A percentile compares a stretch with the other conserved stretches of the same genome.
These are phyloP conservation scores for Zelleria hepariella DNA, from an alignment of 2,888 invertebrate genomes.

Conservation along the genomic window DNA sequence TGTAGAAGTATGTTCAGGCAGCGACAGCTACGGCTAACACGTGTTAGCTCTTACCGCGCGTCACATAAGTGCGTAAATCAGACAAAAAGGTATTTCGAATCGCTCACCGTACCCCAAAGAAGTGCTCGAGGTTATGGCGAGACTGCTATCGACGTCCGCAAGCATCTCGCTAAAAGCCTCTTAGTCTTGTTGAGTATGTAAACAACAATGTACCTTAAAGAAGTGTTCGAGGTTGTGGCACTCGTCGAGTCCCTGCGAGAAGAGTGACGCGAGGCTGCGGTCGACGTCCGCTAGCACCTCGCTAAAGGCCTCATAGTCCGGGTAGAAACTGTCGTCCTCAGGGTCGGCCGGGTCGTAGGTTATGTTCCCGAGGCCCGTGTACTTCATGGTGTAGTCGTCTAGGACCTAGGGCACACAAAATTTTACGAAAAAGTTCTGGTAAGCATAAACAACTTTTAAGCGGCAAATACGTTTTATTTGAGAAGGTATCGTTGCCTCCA, in stretches of 20 bases:
- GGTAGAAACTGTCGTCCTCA: conserved; percentile 75
- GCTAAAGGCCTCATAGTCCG: conserved; percentile 76
- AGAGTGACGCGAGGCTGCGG: conserved; percentile 82
- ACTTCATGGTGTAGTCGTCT: conserved; percentile 45
- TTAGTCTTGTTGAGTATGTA: no score
- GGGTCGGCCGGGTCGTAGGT: conserved; percentile 84
- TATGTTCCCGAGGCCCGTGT: conserved; percentile 61
- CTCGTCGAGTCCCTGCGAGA: conserved; percentile 86
- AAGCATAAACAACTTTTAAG: not conserved
- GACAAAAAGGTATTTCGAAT: no score
- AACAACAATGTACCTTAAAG: conserved; percentile 40
- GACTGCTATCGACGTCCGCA: conserved; percentile 80
- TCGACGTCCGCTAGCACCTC: conserved; percentile 79
- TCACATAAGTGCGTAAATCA: no score
- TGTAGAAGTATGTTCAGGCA: no score
- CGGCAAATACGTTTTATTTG: no score
- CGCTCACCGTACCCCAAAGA: conserved; percentile 51
- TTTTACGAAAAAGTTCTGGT: not conserved
- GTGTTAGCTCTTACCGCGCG: no score
- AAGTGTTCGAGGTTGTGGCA: conserved; percentile 68
- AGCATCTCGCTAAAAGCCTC: conserved; percentile 73
- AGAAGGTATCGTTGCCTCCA: no score
- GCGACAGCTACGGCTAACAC: no score
- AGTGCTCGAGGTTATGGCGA: conserved; percentile 69
- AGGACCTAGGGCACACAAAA: conserved; percentile 30